A percentile compares a stretch with the other conserved stretches of the same genome.
Conservation (phyloP, 2,888 invertebrate species). For the Sepiola atlantica region DNA sequence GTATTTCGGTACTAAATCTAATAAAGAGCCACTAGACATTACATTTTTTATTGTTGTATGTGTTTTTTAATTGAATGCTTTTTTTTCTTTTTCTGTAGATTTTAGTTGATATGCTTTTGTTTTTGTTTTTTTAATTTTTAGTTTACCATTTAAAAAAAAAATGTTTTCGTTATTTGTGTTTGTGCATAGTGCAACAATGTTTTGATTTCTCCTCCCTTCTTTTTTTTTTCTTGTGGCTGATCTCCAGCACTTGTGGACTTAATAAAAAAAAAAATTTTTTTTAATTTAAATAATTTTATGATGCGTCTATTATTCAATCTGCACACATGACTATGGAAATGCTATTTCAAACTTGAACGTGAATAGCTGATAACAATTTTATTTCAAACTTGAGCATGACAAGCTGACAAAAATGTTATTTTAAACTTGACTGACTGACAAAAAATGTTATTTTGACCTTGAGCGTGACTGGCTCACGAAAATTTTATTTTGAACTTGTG, state of each 20-base stretch:
- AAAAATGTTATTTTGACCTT: too few species aligned
- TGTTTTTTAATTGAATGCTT: not conserved
- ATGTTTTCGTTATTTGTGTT: not conserved
- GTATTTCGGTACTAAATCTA: not conserved
- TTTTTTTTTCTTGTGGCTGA: not conserved
- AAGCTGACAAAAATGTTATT: too few species aligned
- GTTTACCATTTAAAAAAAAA: not conserved
- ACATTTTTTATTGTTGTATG: not conserved
- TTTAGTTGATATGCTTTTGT: not conserved
- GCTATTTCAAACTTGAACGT: too few species aligned
- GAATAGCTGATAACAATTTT: too few species aligned
- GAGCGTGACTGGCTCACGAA: too few species aligned
- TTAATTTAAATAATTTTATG: too few species aligned
- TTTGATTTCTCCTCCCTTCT: not conserved
- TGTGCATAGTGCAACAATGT: conserved; percentile 21
- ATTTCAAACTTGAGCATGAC: too few species aligned
- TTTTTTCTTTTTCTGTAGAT: not conserved
- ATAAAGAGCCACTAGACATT: not conserved
- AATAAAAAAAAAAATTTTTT: not conserved
- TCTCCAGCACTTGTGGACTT: not conserved
- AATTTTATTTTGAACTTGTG: too few species aligned
- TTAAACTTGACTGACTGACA: too few species aligned
- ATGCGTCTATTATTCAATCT: too few species aligned
- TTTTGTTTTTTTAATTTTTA: not conserved
- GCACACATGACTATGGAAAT: too few species aligned